These are phyloP conservation scores for Philantomba maxwellii DNA, from an alignment of 2,113 vertebrate genomes.

Conservation along the genomic window DNA sequence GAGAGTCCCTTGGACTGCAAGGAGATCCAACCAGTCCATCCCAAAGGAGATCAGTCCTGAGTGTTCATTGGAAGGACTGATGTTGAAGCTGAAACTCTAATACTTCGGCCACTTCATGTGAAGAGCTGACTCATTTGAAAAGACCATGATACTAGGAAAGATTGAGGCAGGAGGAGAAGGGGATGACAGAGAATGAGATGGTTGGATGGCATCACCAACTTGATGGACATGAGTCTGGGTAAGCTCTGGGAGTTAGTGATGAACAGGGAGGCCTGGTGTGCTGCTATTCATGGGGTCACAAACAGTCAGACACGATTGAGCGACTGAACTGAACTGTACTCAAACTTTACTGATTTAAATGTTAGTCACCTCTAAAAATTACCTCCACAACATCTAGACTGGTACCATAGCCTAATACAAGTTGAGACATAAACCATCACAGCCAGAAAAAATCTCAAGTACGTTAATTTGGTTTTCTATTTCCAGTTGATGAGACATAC, in stretches of 20 bases:
- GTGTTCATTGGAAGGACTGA: neutral
- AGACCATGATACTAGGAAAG: accelerated
- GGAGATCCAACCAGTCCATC: neutral
- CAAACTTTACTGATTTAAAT: neutral
- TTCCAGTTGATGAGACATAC: neutral
- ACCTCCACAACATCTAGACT: no score
- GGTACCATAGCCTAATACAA: neutral
- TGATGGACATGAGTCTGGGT: neutral
- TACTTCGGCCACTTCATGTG: neutral
- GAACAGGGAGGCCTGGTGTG: neutral
- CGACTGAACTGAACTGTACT: accelerated
- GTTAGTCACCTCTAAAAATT: neutral
- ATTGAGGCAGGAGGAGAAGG: neutral
- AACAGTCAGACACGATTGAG: neutral
- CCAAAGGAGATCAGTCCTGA: neutral
- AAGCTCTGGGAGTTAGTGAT: neutral
- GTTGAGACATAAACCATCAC: neutral
- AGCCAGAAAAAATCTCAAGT: neutral
- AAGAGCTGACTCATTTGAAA: neutral
- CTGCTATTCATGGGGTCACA: accelerated
- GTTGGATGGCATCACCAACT: neutral
- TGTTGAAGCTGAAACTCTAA: neutral
- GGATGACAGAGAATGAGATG: neutral
- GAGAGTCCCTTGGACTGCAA: neutral
- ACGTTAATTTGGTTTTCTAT: neutral